Percentiles rank a stretch among this genome's conserved stretches.
phyloP scores from a whole-genome alignment of 2,797 vertebrate species.

The Pyrrhura leucotis region DNA sequence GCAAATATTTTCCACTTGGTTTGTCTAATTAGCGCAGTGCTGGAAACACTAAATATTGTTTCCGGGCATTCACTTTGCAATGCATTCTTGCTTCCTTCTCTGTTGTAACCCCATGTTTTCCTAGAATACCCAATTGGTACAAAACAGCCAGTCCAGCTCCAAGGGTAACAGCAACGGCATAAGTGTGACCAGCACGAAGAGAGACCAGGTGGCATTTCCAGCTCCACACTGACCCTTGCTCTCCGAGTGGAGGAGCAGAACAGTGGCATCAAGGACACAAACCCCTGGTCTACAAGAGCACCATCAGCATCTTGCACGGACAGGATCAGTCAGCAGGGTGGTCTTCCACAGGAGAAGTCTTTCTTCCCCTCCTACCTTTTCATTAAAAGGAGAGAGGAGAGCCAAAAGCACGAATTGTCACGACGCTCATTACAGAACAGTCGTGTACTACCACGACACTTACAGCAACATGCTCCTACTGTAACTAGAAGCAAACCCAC shows the following conservation, averaged over 20 bases:
- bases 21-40: neutral
- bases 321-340: neutral
- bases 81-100: neutral
- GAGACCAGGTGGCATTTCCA: neutral
- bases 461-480: neutral
- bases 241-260: neutral
- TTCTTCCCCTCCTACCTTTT: neutral
- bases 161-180: accelerated
- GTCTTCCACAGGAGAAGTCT: neutral
- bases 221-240: neutral
- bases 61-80: neutral
- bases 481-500: neutral
- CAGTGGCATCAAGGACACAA: neutral
- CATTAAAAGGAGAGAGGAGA: neutral
- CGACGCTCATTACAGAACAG: neutral
- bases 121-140: neutral
- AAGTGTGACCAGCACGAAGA: neutral
- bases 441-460: neutral
- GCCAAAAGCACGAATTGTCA: neutral
- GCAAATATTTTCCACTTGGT: neutral
- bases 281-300: neutral
- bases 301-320: neutral
- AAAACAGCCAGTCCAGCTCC: neutral
- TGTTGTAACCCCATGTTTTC: neutral
- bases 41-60: neutral